Evolutionary conservation across 2,113 vertebrate genomes (phyloP).

Genomic region (Macroglossus sobrinus): DNA sequence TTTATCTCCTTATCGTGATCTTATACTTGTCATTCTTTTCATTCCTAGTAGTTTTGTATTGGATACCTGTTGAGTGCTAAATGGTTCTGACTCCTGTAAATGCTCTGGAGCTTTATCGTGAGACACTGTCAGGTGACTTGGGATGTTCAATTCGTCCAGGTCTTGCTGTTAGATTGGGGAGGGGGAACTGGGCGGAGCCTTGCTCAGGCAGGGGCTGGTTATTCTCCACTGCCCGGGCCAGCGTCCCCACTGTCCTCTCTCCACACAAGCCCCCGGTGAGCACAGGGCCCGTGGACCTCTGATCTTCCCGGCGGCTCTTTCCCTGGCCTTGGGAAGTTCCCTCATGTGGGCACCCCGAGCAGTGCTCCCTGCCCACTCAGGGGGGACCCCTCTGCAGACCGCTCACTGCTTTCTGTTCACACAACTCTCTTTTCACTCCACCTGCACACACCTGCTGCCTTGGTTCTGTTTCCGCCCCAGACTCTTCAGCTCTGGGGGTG

Average conservation of each 20-base stretch:
- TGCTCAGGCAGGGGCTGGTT: background rate
- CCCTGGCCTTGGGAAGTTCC: background rate
- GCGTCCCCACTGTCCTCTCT: background rate
- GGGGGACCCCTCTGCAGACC: background rate
- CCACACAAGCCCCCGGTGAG: background rate
- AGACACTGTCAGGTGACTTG: background rate
- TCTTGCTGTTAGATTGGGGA: background rate
- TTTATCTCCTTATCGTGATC: background rate
- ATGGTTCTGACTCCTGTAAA: background rate
- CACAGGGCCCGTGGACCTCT: background rate
- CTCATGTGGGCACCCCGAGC: fast-evolving
- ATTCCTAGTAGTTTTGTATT: background rate
- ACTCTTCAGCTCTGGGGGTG: background rate
- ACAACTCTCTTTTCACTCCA: too few relatives aligned
- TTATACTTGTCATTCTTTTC: background rate
- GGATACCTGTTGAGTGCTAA: background rate
- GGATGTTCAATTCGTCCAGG: background rate
- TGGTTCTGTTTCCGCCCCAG: too few relatives aligned
- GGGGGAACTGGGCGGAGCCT: background rate
- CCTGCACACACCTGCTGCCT: background rate
- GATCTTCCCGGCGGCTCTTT: background rate
- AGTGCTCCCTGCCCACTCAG: fast-evolving
- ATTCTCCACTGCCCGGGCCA: too few relatives aligned
- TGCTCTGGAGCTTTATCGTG: background rate
- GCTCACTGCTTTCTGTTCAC: background rate